A percentile compares a stretch with the other conserved stretches of the same genome.
Evolutionary conservation across 2,888 invertebrate species (phyloP).

Genomic region (Drosophila atroscutellata): DNA sequence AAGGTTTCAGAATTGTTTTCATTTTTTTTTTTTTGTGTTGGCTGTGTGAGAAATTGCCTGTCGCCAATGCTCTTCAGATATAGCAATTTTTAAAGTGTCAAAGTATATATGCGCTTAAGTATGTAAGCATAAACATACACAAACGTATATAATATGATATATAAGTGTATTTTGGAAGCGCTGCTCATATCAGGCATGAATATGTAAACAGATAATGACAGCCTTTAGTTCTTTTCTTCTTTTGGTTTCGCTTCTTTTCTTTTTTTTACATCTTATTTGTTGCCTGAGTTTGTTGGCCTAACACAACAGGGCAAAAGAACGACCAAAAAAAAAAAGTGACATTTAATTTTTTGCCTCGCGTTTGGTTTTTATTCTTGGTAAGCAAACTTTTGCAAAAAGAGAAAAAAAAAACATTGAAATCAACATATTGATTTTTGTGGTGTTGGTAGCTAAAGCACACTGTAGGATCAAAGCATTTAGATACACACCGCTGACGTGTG

Average conservation of each 20-base stretch:
- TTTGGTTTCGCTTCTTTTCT: neutral
- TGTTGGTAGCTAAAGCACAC: slow-evolving; percentile 34
- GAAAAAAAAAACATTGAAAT: slow-evolving; percentile 56
- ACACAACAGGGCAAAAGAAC: slow-evolving; percentile 37
- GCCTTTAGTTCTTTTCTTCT: slow-evolving; percentile 36
- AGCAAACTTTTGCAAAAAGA: slow-evolving; percentile 48
- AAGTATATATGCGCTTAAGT: slow-evolving; percentile 67
- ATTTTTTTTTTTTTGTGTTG: neutral
- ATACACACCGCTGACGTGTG: slow-evolving; percentile 70
- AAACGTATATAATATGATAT: slow-evolving; percentile 29
- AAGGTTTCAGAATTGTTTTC: slow-evolving; percentile 17
- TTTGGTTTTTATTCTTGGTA: slow-evolving; percentile 29
- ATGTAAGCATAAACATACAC: slow-evolving; percentile 51
- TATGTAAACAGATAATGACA: slow-evolving; percentile 75
- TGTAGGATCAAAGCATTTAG: slow-evolving; percentile 60
- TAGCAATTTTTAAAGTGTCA: slow-evolving; percentile 78
- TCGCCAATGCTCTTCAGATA: slow-evolving; percentile 69
- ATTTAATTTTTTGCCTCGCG: slow-evolving; percentile 22
- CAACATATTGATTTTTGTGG: slow-evolving; percentile 77
- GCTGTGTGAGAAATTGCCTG: slow-evolving; percentile 68
- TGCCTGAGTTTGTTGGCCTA: slow-evolving; percentile 51
- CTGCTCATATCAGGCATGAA: slow-evolving; percentile 48
- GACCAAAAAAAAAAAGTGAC: slow-evolving; percentile 31
- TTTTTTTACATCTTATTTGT: slow-evolving; percentile 36
- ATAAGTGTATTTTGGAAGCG: slow-evolving; percentile 43